Evolutionary conservation across 2,888 invertebrate species (phyloP), one percentile per base, ranked within the genome.

Genomic region (Polyommatus icarus): DNA sequence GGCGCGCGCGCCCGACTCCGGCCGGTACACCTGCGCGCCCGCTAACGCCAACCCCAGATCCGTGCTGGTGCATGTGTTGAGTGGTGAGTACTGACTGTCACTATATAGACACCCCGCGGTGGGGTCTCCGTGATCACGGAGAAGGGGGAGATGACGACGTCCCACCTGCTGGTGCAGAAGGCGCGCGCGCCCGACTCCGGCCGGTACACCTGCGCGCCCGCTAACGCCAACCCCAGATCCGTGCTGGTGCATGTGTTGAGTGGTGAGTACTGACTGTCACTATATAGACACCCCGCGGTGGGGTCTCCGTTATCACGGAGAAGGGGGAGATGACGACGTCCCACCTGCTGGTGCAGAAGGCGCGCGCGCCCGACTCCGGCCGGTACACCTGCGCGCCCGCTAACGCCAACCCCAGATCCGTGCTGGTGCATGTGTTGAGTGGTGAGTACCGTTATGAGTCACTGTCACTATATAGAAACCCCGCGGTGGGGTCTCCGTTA

Each of bases 61-160:
- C n/a, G n/a, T n/a, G n/a, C n/a, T n/a, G n/a, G n/a, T n/a, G n/a
- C n/a, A n/a, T n/a, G n/a, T n/a, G n/a, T 93, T 98, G 83, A 97
- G 97, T 90, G 98, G 98, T 97, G 92, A 95, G 96, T 86, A 36
- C 24, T n/a, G 18, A 10, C 40, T 10, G 2, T 40, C 10, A 40
- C 40, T 10, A 40, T 10, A 40, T 10, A 10, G 40, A 40, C 40
- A 40, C 97, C 97, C 3, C 95, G 98, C 78, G 98, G 98, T 10
- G 98, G 98, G 3, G 97, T 98, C 73, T 97, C 97, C 77, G 97
- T 98, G 78, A 97, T 98, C 89, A 97, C 97, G 71, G 98, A 98
- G 92, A 98, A 98, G 89, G 97, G 97, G 32, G 97, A 97, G 91
- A 97, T 97, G 83, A 98, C 98, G 77, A 97, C 97, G 78, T 97